These are phyloP conservation scores for Danionella dracula DNA, from an alignment of 2,797 vertebrate genomes.

Conservation along the genomic window DNA sequence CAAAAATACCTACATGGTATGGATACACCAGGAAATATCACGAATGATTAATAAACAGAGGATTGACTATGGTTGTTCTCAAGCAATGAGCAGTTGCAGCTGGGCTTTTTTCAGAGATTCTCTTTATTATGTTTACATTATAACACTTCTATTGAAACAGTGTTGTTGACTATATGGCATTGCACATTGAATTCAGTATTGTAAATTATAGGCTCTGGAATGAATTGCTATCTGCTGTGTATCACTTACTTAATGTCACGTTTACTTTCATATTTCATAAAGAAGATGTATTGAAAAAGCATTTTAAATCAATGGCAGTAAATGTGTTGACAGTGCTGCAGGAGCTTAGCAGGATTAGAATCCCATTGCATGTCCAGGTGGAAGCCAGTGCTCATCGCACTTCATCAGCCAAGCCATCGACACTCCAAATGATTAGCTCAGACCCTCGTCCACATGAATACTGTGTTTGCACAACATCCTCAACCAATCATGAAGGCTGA, in stretches of 20 bases:
- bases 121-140: too few species aligned
- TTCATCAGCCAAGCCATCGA: constrained; percentile 5
- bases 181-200: too few species aligned
- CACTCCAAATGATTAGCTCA: constrained; percentile 10
- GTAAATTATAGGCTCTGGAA: too few species aligned
- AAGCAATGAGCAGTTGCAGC: too few species aligned
- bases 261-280: neutral
- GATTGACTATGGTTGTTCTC: too few species aligned
- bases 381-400: neutral
- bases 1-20: too few species aligned
- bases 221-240: too few species aligned
- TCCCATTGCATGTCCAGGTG: constrained; percentile 7
- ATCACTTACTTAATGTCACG: neutral
- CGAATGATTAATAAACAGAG: too few species aligned
- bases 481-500: neutral
- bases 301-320: neutral
- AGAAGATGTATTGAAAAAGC: neutral
- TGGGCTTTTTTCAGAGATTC: too few species aligned
- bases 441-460: neutral
- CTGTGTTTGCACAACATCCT: constrained; percentile 15
- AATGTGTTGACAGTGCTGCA: neutral
- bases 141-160: too few species aligned
- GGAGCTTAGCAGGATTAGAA: neutral
- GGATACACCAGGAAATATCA: too few species aligned
- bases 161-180: too few species aligned